A percentile compares a stretch with the other conserved stretches of the same genome.
phyloP scores from a whole-genome alignment of 2,888 invertebrate genomes.

The Osedax fenrisi region DNA sequence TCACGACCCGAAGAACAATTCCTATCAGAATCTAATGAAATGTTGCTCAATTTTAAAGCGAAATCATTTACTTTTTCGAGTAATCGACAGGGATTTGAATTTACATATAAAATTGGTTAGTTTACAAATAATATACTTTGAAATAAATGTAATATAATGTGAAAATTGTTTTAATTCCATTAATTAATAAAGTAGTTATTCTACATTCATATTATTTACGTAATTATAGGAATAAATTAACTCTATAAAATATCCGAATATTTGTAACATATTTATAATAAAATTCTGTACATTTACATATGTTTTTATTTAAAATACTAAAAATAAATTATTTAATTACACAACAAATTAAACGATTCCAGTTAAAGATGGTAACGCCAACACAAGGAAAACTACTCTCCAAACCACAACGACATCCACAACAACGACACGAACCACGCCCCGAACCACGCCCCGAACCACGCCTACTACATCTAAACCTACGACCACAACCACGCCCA shows the following conservation, averaged over 20 bases:
- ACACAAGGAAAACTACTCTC: too few species aligned
- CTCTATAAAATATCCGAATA: too few species aligned
- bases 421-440: background rate
- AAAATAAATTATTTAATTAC: background rate
- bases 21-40: constrained; percentile 15
- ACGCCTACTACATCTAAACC: background rate
- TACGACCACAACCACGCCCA: background rate
- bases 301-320: background rate
- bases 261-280: too few species aligned
- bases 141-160: too few species aligned
- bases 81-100: constrained; percentile 23
- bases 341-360: too few species aligned
- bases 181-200: too few species aligned
- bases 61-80: background rate
- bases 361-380: too few species aligned
- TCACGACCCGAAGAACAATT: background rate
- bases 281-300: background rate
- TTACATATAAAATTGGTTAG: constrained; percentile 22
- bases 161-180: too few species aligned
- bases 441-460: background rate
- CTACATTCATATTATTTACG: too few species aligned
- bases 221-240: too few species aligned
- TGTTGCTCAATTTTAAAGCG: constrained; percentile 29
- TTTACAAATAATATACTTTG: background rate
- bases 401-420: background rate